Conservation (phyloP, 1,140 invertebrate species). For the Lordiphosa collinella region DNA sequence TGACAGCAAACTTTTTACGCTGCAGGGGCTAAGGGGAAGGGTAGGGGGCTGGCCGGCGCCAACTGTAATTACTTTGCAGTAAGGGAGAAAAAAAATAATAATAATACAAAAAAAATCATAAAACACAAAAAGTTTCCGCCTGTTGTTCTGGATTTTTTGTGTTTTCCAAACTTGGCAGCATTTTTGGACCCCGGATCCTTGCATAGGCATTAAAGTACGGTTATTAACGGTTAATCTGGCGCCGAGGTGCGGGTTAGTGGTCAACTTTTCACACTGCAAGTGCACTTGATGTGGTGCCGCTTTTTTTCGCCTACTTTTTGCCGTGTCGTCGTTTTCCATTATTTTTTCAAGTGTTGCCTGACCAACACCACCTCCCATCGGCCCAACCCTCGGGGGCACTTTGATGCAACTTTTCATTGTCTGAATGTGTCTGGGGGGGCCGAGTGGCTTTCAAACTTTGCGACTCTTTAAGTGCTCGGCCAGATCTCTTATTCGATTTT, state of each 20-base stretch:
- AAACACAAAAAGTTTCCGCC: slow-evolving; percentile 67
- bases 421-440: not conserved
- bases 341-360: slow-evolving; percentile 16
- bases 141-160: slow-evolving; percentile 63
- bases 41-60: slow-evolving; percentile 30
- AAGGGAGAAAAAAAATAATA: slow-evolving; percentile 12
- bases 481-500: not conserved
- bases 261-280: slow-evolving; percentile 30
- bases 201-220: slow-evolving; percentile 15
- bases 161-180: slow-evolving; percentile 7
- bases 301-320: not conserved
- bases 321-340: slow-evolving; percentile 25
- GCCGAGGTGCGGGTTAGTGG: slow-evolving; percentile 3
- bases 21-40: not conserved
- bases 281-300: slow-evolving; percentile 27
- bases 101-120: slow-evolving; percentile 32
- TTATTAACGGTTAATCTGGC: slow-evolving; percentile 70
- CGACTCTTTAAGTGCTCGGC: slow-evolving; percentile 20
- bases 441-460: slow-evolving; percentile 30
- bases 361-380: not conserved
- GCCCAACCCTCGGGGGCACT: slow-evolving; percentile 16
- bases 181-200: not conserved
- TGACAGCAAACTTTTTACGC: slow-evolving; percentile 55
- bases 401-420: slow-evolving; percentile 34
- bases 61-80: slow-evolving; percentile 67